Conservation (phyloP, 2,113 vertebrate genomes). For the Aramus guarauna region DNA sequence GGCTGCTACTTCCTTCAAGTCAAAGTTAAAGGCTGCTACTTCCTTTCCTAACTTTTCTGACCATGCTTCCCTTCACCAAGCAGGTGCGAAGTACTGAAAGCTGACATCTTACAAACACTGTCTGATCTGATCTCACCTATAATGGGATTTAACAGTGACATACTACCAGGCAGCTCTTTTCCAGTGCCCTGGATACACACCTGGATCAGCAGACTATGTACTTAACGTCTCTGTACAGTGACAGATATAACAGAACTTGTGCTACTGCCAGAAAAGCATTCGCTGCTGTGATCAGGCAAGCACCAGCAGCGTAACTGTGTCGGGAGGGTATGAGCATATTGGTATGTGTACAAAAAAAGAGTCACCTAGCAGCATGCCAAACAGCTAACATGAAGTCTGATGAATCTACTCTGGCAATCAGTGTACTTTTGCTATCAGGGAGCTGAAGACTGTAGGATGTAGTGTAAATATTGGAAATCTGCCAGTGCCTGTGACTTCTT, state of each 20-base stretch:
- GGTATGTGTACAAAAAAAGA: background rate
- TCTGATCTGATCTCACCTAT: background rate
- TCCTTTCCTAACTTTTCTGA: background rate
- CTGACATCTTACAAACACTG: background rate
- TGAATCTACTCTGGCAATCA: background rate
- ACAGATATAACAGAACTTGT: fast-evolving
- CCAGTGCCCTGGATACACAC: background rate
- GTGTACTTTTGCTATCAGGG: background rate
- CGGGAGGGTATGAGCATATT: background rate
- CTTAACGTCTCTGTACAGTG: fast-evolving
- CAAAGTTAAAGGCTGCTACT: background rate
- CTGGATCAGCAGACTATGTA: background rate
- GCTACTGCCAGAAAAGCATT: background rate
- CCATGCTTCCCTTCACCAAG: background rate
- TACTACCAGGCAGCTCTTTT: background rate
- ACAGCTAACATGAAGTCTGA: background rate
- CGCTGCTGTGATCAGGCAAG: background rate
- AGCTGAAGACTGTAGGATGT: background rate
- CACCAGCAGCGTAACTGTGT: fast-evolving
- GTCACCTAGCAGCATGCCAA: background rate
- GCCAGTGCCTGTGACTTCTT: background rate
- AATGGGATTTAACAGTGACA: background rate
- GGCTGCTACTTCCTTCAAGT: background rate
- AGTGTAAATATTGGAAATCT: background rate
- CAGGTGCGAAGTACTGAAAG: background rate